phyloP scores from a whole-genome alignment of 2,113 vertebrate genomes.

The Poeciliopsis prolifica region DNA sequence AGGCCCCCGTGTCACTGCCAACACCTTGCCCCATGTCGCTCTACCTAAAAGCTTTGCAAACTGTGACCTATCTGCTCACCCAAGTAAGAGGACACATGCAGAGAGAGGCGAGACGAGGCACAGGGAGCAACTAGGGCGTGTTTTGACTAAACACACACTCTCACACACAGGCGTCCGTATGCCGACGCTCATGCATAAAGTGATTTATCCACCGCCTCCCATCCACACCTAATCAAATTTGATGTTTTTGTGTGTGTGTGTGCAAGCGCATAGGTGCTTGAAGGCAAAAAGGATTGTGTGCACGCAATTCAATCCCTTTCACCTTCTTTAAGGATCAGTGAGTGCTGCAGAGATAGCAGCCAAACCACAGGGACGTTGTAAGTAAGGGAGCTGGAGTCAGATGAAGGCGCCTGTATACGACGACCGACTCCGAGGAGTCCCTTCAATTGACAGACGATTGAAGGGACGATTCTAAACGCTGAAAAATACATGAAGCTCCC shows the following conservation, averaged over 20 bases:
- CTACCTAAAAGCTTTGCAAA: conserved; percentile 58
- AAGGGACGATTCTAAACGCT: conserved; percentile 36
- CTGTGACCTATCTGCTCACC: conserved; percentile 72
- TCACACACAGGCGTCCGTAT: neutral
- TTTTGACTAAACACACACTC: conserved; percentile 43
- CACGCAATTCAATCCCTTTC: conserved; percentile 41
- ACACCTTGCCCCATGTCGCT: conserved; percentile 10
- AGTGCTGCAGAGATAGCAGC: conserved; percentile 28
- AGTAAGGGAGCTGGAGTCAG: conserved; percentile 17
- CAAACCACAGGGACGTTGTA: conserved; percentile 33
- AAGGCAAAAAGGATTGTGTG: neutral
- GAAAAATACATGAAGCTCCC: conserved; percentile 51
- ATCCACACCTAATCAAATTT: conserved; percentile 34
- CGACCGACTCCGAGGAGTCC: neutral
- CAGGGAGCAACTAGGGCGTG: conserved; percentile 30
- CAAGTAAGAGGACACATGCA: conserved; percentile 71
- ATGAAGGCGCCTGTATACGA: conserved; percentile 25
- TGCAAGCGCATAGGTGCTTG: neutral
- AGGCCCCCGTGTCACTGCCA: neutral
- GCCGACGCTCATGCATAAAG: conserved; percentile 2
- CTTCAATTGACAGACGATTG: conserved; percentile 17
- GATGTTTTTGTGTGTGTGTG: conserved; percentile 3
- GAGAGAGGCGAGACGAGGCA: conserved; percentile 28
- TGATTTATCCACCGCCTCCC: conserved; percentile 6
- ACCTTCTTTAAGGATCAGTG: conserved; percentile 34